Conservation (phyloP, 2,888 invertebrate genomes). For the Polymixis flavicincta region DNA sequence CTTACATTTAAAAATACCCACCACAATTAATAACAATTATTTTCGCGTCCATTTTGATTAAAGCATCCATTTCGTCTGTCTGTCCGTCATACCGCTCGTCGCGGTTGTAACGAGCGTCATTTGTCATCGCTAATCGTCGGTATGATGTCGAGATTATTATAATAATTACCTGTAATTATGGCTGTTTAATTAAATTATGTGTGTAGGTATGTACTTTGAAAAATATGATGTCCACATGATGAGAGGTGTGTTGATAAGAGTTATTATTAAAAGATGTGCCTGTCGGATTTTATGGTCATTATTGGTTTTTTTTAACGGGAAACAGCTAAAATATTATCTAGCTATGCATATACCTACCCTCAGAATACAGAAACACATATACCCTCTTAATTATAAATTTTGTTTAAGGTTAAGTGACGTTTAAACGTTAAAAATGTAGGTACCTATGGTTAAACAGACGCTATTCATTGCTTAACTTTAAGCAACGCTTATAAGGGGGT, state of each 20-base stretch:
- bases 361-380: too few relatives aligned
- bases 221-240: conserved; percentile 15
- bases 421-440: too few relatives aligned
- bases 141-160: conserved; percentile 40
- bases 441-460: too few relatives aligned
- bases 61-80: conserved; percentile 44
- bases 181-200: conserved; percentile 55
- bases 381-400: too few relatives aligned
- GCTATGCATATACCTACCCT: too few relatives aligned
- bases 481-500: too few relatives aligned
- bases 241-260: neutral
- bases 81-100: conserved; percentile 27
- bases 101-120: conserved; percentile 40
- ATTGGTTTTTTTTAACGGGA: too few relatives aligned
- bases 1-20: conserved; percentile 1
- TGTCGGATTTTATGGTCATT: too few relatives aligned
- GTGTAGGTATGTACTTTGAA: conserved; percentile 15
- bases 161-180: conserved; percentile 52
- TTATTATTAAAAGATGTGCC: neutral
- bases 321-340: too few relatives aligned
- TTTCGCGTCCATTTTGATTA: conserved; percentile 51
- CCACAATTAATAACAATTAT: conserved; percentile 21
- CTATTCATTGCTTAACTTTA: too few relatives aligned
- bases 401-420: too few relatives aligned
- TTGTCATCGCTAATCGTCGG: conserved; percentile 55